Percentiles rank a stretch among this genome's conserved stretches.
phyloP scores from a whole-genome alignment of 2,797 vertebrate genomes.

The Intellagama lesueurii region DNA sequence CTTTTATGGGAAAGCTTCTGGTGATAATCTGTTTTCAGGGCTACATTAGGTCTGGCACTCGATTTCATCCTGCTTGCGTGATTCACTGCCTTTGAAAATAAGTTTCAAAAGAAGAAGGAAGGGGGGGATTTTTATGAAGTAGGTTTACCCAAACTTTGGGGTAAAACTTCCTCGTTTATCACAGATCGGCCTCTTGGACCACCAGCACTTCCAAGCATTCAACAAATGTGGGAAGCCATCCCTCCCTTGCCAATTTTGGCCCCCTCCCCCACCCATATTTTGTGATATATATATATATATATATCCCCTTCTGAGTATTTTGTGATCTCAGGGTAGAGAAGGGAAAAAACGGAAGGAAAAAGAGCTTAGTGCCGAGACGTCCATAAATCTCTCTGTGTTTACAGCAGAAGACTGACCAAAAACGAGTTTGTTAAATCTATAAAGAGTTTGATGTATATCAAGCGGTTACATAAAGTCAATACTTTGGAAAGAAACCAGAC shows the following conservation, averaged over 20 bases:
- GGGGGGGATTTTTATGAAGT: constrained; percentile 4
- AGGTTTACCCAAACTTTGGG: background rate
- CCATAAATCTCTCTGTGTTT: constrained; percentile 84
- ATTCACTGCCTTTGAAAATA: background rate
- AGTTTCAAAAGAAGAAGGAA: constrained; percentile 1
- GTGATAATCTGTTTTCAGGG: background rate
- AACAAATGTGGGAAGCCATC: constrained; percentile 46
- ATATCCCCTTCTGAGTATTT: constrained; percentile 66
- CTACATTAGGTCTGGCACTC: background rate
- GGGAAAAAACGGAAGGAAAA: constrained; percentile 51
- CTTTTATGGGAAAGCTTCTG: background rate
- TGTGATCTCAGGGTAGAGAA: constrained; percentile 74
- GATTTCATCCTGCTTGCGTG: background rate
- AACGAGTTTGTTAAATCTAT: constrained; percentile 84
- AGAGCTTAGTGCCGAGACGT: constrained; percentile 74
- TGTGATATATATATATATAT: constrained; percentile 56
- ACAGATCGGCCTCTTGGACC: constrained; percentile 29
- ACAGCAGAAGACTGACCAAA: constrained; percentile 82
- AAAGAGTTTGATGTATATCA: constrained; percentile 85
- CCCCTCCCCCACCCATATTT: background rate
- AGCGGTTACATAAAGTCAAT: constrained; percentile 86
- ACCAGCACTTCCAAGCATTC: constrained; percentile 43
- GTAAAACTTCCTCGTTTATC: background rate
- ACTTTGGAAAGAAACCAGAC: constrained; percentile 81
- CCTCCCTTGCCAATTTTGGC: constrained; percentile 1